Evolutionary conservation across 2,888 invertebrate species (phyloP).

Genomic region (Cephus pygmeus): DNA sequence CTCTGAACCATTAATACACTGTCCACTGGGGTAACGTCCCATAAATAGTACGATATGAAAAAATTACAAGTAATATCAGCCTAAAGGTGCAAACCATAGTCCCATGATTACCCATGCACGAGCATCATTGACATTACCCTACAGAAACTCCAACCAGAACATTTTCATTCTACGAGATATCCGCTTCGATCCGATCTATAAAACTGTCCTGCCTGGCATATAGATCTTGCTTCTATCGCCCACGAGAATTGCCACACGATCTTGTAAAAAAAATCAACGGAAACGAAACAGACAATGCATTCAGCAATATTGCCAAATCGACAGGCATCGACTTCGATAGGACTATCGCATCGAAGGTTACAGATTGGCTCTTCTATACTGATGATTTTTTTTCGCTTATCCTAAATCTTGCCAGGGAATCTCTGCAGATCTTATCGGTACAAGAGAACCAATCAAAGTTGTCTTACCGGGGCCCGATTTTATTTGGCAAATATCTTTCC

Average conservation of each 20-base stretch:
- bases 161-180: not conserved
- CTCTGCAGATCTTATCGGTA: not conserved
- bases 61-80: slow-evolving; percentile 27
- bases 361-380: not conserved
- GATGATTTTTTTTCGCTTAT: not conserved
- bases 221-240: not conserved
- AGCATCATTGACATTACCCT: not conserved
- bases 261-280: not conserved
- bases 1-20: slow-evolving; percentile 26
- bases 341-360: not conserved
- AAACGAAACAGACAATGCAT: not conserved
- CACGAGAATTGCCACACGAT: not conserved
- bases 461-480: not conserved
- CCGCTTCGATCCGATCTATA: not conserved
- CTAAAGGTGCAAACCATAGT: slow-evolving; percentile 11
- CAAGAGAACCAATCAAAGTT: not conserved
- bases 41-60: slow-evolving; percentile 27
- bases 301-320: not conserved
- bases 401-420: not conserved
- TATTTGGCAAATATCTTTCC: not conserved
- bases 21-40: slow-evolving; percentile 25
- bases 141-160: not conserved
- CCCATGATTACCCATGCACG: not conserved
- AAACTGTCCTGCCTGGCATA: not conserved
- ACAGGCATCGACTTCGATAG: not conserved